Evolutionary conservation across 2,888 invertebrate species (phyloP), one percentile per base, ranked within the genome.

Genomic region (Athalia rosae): DNA sequence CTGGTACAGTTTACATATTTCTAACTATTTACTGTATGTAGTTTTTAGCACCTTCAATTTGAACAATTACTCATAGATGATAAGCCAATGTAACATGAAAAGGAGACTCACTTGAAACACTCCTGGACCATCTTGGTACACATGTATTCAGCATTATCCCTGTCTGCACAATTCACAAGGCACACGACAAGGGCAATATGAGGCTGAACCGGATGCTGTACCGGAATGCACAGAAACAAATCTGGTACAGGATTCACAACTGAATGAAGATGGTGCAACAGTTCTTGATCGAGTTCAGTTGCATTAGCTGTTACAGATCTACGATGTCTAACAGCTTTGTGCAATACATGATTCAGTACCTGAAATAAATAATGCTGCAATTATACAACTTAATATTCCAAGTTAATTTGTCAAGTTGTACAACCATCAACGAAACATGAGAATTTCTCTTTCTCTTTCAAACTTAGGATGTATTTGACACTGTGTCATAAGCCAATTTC

Each of bases 181-280:
- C 87, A 89, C 50, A 87, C 88, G 76, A 90, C 82, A 53, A 90
- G 82, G 48, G 86, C 86, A 74, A 86, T 84, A 45, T 84, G 80
- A 45, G 83, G 80, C 77, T 85, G 84, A 48, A 82, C 84, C 77
- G 86, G 85, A 81, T 88, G 86, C 79, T 84, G 82, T 79, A 90
- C 82, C 63, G 90, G 87, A 78, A 89, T 85, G 66, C 82, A 83
- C 45, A 88, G 77, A 77, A 84, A 82, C 61, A 81, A 77, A 48
- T 83, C 83, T 11, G 86, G 79, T 45, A 80, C 64, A 8, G 85
- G 83, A 76, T 84, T 77, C 28, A 84, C 81, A 47, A 85, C 74
- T 53, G 80, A 79, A 58, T 80, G 79, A 50, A 89, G 79, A 61
- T 83, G 83, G 78, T 80, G 79, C 47, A 85, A 78, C 61, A 89